Base-by-base conservation (phyloP, 2,113 vertebrate genomes). In the Phainopepla nitens region DNA sequence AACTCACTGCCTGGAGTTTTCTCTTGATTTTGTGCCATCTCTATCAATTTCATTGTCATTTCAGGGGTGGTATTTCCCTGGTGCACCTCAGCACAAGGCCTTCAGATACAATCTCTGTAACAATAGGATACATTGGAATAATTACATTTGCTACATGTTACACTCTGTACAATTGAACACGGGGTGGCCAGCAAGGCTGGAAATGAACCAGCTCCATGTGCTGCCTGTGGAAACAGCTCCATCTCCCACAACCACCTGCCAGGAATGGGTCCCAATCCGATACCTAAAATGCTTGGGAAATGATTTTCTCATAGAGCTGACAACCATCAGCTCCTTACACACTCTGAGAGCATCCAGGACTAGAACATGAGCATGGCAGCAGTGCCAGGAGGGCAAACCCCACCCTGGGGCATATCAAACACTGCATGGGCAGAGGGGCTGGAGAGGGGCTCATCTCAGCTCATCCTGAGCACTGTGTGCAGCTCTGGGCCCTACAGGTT, bases 191-290 rank as follows among this genome's bases (percentile, higher is more conserved):
- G 79, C 76, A 62, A 28, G 62, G 20, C 5, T 33, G 42, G 16
- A 29, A 58, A 71, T 13, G 11, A 60, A 50, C 3, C 17, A 56
- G 25, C 16, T 70, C 16, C 2, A 27, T 0, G 2, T 6, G 70
- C 54, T 78, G 39, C 28, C 6, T 2, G 4, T 13, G 24, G 20
- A 57, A 85, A 56, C 21, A 44, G 31, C 23, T 21, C 62, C 3
- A 7, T 15, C 23, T 54, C 41, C 11, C 45, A 79, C 12, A 31
- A 8, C 10, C 29, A 56, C 21, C n/a, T 22, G 2, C 10, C 16
- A 72, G 16, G 6, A 72, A 10, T 0, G 6, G 3, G 6, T n/a
- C 76, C 29, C 10, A 29, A 0, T 35, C 10, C 13, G 15, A 49
- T 7, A 27, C 8, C 50, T 33, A 15, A 87, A 76, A 49, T 15